phyloP scores from a whole-genome alignment of 2,113 vertebrate species.

The Tachycineta bicolor region DNA sequence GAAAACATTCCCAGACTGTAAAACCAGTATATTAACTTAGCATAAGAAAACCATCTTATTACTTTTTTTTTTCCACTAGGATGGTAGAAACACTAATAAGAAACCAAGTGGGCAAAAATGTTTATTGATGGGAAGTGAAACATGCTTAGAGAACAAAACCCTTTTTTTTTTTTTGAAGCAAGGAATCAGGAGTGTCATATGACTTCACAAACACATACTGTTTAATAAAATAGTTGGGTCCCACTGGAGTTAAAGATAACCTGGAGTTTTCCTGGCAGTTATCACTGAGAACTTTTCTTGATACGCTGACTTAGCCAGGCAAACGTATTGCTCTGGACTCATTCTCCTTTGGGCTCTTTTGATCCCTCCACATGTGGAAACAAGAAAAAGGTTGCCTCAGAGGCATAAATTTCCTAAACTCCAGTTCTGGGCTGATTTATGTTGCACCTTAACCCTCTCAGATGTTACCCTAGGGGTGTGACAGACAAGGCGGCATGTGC shows the following conservation, averaged over 20 bases:
- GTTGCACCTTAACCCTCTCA: neutral
- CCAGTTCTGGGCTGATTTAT: neutral
- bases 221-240: neutral
- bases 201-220: neutral
- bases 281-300: neutral
- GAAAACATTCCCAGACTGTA: neutral
- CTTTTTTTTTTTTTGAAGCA: neutral
- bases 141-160: neutral
- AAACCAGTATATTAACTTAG: neutral
- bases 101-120: conserved; percentile 1
- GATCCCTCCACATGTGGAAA: neutral
- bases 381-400: neutral
- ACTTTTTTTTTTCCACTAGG: conserved; percentile 8
- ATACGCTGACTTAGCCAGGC: neutral
- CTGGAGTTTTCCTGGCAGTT: neutral
- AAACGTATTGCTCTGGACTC: neutral
- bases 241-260: neutral
- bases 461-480: neutral
- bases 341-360: neutral
- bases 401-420: neutral
- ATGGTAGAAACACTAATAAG: conserved; percentile 19
- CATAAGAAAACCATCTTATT: neutral
- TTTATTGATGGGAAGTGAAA: neutral
- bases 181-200: neutral
- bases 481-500: neutral